Evolutionary conservation across 2,888 invertebrate genomes (phyloP).

Genomic region (Lapara coniferarum): DNA sequence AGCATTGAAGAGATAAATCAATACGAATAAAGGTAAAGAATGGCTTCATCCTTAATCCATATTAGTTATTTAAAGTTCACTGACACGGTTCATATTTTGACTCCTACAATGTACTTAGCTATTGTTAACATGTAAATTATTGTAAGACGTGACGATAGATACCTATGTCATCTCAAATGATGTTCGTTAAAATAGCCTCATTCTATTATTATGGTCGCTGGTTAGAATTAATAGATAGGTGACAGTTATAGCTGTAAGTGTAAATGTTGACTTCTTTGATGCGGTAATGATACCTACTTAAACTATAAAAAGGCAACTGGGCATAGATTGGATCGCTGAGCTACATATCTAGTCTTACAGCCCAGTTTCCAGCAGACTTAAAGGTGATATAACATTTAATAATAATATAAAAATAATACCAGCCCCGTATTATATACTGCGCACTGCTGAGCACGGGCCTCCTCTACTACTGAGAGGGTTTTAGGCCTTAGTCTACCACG

Average conservation of each 20-base stretch:
- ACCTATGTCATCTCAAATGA: conserved; percentile 3
- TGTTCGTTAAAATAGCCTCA: conserved; percentile 15
- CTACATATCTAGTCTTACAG: too few species aligned
- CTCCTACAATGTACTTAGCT: conserved; percentile 5
- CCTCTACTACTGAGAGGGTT: too few species aligned
- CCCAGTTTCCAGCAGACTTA: too few species aligned
- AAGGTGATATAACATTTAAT: too few species aligned
- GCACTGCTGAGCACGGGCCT: too few species aligned
- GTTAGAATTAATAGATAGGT: neutral
- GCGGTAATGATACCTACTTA: too few species aligned
- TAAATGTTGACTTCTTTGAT: neutral
- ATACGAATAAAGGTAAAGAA: neutral
- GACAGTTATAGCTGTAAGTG: neutral
- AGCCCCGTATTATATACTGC: too few species aligned
- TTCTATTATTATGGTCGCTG: too few species aligned
- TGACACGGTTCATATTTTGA: conserved; percentile 19
- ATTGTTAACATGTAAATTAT: conserved; percentile 15
- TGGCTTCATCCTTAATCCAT: conserved; percentile 8
- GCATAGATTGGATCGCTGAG: too few species aligned
- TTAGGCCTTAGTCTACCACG: too few species aligned
- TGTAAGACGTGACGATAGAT: conserved; percentile 1
- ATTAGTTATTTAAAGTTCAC: conserved; percentile 15
- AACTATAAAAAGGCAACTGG: too few species aligned
- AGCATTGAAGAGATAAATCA: neutral
- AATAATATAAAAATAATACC: too few species aligned